Base-by-base conservation (phyloP, 2,888 invertebrate species). In the Amblyteles armatorius region DNA sequence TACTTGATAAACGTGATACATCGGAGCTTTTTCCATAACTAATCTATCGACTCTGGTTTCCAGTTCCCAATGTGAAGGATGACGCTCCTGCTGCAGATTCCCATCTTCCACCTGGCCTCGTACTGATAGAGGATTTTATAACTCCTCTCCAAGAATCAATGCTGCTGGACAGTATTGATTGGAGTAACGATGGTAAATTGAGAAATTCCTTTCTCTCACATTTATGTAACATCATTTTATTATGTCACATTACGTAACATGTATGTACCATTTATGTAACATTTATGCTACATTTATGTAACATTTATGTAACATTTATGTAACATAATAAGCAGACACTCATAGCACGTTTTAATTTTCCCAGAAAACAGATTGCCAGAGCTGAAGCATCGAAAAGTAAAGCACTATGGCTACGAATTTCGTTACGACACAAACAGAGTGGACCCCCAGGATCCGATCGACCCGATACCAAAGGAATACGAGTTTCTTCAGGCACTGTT, bases 371-470 rank as follows among this genome's bases (percentile, higher is more conserved):
- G 79, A 52, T 88, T 88, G 3, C 92, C 92, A 0, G 91, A 91
- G 55, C 94, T 98, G 87, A 99, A 98, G 92, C 97, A 98, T 91
- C 95, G 99, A 52, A 95, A 95, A 94, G 99, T 99, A 0, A 97
- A 96, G 92, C 99, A 99, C 94, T 99, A 96, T 94, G 99, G 99
- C 0, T 99, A 96, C 94, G 98, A 98, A 92, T 99, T 99, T 93
- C 94, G 96, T 85, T 99, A 99, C 94, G 97, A 96, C 69, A 96
- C 95, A 33, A 99, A 99, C 94, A 97, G 97, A 94, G 97, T 99
- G 0, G 97, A 99, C 93, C 94, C 96, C 77, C 93, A 95, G 77
- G 93, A 95, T 73, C 98, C 98, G 0, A 94, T 97, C 44, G 88
- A 94, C 0, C 95, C 96, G 57, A 96, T 99, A 89, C 99, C 99